A percentile compares a stretch with the other conserved stretches of the same genome.
Conservation (phyloP, 2,888 invertebrate genomes). For the Eubasilissa splendida region DNA sequence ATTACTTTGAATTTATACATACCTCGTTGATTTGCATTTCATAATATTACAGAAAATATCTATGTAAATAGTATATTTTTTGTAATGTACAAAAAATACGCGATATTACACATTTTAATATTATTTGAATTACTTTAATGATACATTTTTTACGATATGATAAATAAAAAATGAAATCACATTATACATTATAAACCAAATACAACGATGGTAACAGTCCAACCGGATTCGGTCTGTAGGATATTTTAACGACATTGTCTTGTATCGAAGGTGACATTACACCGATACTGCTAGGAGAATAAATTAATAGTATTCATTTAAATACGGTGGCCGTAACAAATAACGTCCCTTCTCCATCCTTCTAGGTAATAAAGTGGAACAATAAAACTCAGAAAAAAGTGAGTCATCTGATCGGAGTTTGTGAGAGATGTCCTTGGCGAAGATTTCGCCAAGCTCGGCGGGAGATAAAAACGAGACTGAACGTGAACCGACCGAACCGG, state of each 20-base stretch:
- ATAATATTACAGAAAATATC: too few species aligned
- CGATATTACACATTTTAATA: too few species aligned
- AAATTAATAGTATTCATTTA: conserved; percentile 9
- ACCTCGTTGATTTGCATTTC: too few species aligned
- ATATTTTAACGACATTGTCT: conserved; percentile 25
- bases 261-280: conserved; percentile 26
- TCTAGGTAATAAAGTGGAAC: not conserved
- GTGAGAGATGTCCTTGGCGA: conserved; percentile 43
- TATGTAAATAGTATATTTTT: too few species aligned
- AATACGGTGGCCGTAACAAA: conserved; percentile 12
- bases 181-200: not conserved
- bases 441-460: conserved; percentile 41
- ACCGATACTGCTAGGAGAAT: conserved; percentile 10
- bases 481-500: conserved; percentile 38
- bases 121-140: too few species aligned
- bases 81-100: too few species aligned
- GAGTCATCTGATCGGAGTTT: conserved; percentile 36
- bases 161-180: conserved; percentile 5
- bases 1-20: too few species aligned
- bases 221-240: not conserved
- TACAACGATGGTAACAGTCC: not conserved
- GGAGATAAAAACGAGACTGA: conserved; percentile 36
- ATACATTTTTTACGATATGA: too few species aligned
- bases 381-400: not conserved
- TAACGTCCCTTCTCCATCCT: conserved; percentile 27